These are phyloP conservation scores for Labia minor DNA, from an alignment of 2,888 invertebrate species.

Conservation along the genomic window DNA sequence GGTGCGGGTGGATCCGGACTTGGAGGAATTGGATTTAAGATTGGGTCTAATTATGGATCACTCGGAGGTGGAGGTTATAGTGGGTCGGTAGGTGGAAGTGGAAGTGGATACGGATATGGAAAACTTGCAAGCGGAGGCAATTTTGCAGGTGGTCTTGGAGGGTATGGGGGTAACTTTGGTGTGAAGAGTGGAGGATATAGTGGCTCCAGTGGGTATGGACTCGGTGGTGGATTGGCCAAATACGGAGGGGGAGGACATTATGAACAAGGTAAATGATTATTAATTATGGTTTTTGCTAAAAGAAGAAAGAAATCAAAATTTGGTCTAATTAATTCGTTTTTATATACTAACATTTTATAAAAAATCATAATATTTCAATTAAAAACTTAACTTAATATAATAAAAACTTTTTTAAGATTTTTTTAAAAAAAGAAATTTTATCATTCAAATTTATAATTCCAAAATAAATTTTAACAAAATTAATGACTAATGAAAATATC, in stretches of 20 bases:
- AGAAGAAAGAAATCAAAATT: no score
- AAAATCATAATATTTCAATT: no score
- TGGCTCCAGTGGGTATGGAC: not conserved
- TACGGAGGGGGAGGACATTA: not conserved
- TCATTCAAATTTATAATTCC: no score
- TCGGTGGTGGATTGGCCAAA: not conserved
- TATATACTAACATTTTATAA: no score
- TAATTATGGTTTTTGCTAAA: no score
- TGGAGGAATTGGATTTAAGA: not conserved
- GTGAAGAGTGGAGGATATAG: constrained; percentile 14
- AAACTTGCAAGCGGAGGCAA: not conserved
- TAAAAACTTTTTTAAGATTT: no score
- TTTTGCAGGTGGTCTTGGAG: not conserved
- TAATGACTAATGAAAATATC: no score
- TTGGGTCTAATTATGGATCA: not conserved
- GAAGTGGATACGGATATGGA: constrained; percentile 15
- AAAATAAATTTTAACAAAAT: no score
- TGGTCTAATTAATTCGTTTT: no score
- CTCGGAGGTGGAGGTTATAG: constrained; percentile 8
- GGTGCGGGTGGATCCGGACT: constrained; percentile 17
- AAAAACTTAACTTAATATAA: no score
- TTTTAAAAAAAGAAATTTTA: no score
- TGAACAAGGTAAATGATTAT: not conserved
- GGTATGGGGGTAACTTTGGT: not conserved
- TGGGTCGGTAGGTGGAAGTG: constrained; percentile 14